Conservation (phyloP, 2,797 vertebrate genomes). For the Mus caroli region DNA sequence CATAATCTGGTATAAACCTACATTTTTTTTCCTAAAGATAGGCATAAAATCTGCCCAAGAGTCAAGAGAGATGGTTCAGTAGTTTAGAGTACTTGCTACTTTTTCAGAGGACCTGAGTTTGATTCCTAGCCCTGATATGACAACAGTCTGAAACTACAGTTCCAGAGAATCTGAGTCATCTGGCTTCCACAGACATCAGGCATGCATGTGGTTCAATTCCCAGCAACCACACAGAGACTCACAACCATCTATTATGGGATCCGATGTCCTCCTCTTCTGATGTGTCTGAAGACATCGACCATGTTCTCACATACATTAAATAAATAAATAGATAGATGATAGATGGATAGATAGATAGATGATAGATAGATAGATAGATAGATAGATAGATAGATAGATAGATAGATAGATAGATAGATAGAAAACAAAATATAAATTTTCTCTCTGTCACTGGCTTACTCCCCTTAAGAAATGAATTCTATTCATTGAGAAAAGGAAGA, state of each 20-base stretch:
- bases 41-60: constrained; percentile 29
- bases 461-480: background rate
- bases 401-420: too few species aligned
- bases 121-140: background rate
- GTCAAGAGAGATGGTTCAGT: background rate
- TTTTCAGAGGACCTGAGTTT: background rate
- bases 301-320: background rate
- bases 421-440: too few species aligned
- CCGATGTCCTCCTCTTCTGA: background rate
- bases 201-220: background rate
- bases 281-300: background rate
- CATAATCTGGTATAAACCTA: constrained; percentile 45
- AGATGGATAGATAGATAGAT: too few species aligned
- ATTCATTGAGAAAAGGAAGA: background rate
- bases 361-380: too few species aligned
- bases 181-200: background rate
- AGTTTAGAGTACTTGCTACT: background rate
- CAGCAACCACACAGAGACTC: background rate
- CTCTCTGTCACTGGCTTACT: too few species aligned
- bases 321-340: background rate
- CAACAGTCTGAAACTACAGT: background rate
- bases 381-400: too few species aligned
- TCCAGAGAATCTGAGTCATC: background rate
- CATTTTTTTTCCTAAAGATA: constrained; percentile 58
- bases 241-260: background rate